phyloP scores from a whole-genome alignment of 2,888 invertebrate species.

The Clivina fossor region DNA sequence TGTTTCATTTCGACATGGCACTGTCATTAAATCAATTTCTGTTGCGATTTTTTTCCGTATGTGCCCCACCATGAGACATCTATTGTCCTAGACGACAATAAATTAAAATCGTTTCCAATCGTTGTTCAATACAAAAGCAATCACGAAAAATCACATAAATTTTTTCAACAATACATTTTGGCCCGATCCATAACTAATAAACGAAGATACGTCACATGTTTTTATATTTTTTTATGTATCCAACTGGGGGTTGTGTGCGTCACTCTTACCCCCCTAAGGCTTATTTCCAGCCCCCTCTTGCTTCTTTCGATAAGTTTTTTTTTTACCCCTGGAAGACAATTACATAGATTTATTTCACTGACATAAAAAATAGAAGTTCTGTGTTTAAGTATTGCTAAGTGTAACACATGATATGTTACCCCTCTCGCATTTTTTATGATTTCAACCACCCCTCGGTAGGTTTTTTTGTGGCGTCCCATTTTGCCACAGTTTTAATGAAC shows the following conservation, averaged over 20 bases:
- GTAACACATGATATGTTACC: background rate
- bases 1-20: conserved; percentile 11
- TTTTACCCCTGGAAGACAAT: conserved; percentile 39
- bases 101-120: conserved; percentile 33
- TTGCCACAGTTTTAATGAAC: conserved; percentile 8
- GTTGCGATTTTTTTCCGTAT: conserved; percentile 5
- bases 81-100: conserved; percentile 13
- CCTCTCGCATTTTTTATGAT: no score
- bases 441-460: no score
- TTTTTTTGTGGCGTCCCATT: no score
- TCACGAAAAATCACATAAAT: conserved; percentile 37
- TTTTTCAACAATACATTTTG: conserved; percentile 40
- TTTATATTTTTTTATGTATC: conserved; percentile 31
- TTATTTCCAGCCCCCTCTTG: conserved; percentile 1
- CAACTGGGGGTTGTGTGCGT: conserved; percentile 24
- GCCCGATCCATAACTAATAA: conserved; percentile 43
- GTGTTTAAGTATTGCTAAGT: no score
- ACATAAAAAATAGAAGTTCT: conserved; percentile 41
- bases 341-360: conserved; percentile 42
- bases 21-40: conserved; percentile 15
- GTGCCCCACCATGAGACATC: conserved; percentile 14
- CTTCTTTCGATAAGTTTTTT: no score
- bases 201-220: conserved; percentile 32
- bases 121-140: conserved; percentile 28
- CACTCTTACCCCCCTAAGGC: conserved; percentile 24